Conservation (phyloP, 2,888 invertebrate genomes). For the Drosophila lutescens region DNA sequence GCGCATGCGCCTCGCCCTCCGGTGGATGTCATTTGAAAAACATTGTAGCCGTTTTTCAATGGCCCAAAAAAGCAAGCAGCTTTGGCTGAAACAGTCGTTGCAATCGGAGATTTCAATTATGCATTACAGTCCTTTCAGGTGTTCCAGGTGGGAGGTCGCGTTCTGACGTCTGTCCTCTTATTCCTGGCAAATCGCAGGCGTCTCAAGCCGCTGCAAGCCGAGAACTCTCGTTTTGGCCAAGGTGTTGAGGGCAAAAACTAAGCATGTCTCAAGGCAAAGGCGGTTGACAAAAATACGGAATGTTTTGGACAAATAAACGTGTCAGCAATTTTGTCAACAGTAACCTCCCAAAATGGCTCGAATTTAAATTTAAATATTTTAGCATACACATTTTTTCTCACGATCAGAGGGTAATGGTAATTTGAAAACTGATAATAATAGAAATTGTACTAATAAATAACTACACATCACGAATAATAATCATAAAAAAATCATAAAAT, state of each 20-base stretch:
- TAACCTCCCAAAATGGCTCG: neutral
- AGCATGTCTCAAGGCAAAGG: neutral
- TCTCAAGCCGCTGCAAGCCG: slow-evolving; percentile 27
- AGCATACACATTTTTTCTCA: no score
- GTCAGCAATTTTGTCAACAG: slow-evolving; percentile 2
- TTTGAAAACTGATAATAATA: no score
- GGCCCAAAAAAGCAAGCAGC: slow-evolving; percentile 20
- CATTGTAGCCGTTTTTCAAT: slow-evolving; percentile 64
- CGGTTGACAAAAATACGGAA: neutral
- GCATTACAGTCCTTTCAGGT: slow-evolving; percentile 31
- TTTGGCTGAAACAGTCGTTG: slow-evolving; percentile 10
- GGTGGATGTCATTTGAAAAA: slow-evolving; percentile 69
- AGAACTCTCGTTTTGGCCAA: neutral
- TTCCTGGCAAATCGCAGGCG: slow-evolving; percentile 26
- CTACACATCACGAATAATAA: no score
- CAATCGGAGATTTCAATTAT: slow-evolving; percentile 45
- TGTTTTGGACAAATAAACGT: slow-evolving; percentile 16
- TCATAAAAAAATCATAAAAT: no score
- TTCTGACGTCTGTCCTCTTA: slow-evolving; percentile 3
- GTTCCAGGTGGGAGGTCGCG: slow-evolving; percentile 26
- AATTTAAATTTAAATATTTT: neutral
- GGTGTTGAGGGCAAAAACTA: slow-evolving; percentile 26
- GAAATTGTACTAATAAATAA: no score
- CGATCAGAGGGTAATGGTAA: no score
- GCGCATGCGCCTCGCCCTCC: slow-evolving; percentile 60